Conservation (phyloP, 2,113 vertebrate genomes). For the Platichthys stellatus region DNA sequence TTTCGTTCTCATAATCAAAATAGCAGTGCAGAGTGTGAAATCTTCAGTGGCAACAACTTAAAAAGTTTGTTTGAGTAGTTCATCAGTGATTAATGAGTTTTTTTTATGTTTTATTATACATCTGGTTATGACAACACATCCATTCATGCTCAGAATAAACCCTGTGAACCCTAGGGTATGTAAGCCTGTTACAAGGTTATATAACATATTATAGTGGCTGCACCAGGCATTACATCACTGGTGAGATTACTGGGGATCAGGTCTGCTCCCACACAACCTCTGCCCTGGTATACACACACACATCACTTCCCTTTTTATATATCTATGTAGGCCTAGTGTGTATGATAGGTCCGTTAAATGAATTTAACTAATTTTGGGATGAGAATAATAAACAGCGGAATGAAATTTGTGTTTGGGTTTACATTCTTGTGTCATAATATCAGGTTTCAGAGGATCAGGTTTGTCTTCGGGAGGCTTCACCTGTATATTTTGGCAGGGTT, state of each 20-base stretch:
- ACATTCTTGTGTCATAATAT: background rate
- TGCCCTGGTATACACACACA: constrained; percentile 32
- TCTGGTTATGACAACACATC: constrained; percentile 48
- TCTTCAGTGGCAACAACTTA: background rate
- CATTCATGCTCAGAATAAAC: constrained; percentile 62
- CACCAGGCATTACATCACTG: constrained; percentile 69
- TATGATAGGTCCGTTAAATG: constrained; percentile 26
- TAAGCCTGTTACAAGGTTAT: constrained; percentile 70
- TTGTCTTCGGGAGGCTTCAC: constrained; percentile 2
- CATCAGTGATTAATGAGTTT: constrained; percentile 26
- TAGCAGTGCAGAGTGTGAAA: background rate
- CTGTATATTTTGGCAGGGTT: constrained; percentile 23
- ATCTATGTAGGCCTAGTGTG: background rate
- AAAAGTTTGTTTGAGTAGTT: constrained; percentile 18
- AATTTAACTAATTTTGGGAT: constrained; percentile 20
- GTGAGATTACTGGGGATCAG: constrained; percentile 71
- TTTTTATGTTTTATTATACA: constrained; percentile 19
- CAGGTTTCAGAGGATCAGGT: constrained; percentile 4
- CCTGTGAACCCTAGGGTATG: constrained; percentile 57
- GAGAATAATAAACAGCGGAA: constrained; percentile 18
- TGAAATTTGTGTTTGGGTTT: constrained; percentile 21
- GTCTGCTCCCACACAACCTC: constrained; percentile 55
- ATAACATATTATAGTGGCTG: constrained; percentile 70
- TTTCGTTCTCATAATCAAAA: constrained; percentile 7
- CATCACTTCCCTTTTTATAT: constrained; percentile 32